Percentiles rank a stretch among this genome's conserved stretches.
These are phyloP conservation scores for Meiosimyza decipiens DNA, from an alignment of 2,888 invertebrate genomes.

Conservation along the genomic window DNA sequence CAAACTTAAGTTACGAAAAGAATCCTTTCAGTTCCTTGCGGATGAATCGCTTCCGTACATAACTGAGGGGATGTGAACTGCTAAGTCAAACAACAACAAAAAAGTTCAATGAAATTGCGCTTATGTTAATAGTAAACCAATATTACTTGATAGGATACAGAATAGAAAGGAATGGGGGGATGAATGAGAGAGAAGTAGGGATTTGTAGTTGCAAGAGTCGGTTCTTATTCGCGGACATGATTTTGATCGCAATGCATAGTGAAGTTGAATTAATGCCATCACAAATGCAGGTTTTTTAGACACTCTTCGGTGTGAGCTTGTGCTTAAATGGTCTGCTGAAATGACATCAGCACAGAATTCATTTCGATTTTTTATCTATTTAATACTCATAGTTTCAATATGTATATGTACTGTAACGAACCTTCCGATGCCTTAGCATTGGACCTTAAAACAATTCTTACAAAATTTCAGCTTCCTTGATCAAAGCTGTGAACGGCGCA, in stretches of 20 bases:
- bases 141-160: constrained; percentile 28
- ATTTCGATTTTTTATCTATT: too few species aligned
- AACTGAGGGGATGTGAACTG: background rate
- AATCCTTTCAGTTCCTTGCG: constrained; percentile 44
- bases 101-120: constrained; percentile 4
- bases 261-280: constrained; percentile 30
- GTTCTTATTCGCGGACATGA: background rate
- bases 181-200: background rate
- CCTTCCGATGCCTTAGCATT: too few species aligned
- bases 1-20: background rate
- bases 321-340: too few species aligned
- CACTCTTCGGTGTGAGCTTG: too few species aligned
- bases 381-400: too few species aligned
- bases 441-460: too few species aligned
- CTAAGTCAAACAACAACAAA: background rate
- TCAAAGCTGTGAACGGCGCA: too few species aligned
- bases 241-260: background rate
- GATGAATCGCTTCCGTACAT: background rate
- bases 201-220: background rate
- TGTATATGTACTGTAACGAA: too few species aligned
- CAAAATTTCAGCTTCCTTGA: too few species aligned
- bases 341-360: too few species aligned
- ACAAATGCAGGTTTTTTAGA: background rate
- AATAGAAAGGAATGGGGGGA: background rate
- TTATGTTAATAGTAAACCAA: constrained; percentile 39